Base-by-base conservation (phyloP, 2,113 vertebrate species). In the Zosterops hypoxanthus region DNA sequence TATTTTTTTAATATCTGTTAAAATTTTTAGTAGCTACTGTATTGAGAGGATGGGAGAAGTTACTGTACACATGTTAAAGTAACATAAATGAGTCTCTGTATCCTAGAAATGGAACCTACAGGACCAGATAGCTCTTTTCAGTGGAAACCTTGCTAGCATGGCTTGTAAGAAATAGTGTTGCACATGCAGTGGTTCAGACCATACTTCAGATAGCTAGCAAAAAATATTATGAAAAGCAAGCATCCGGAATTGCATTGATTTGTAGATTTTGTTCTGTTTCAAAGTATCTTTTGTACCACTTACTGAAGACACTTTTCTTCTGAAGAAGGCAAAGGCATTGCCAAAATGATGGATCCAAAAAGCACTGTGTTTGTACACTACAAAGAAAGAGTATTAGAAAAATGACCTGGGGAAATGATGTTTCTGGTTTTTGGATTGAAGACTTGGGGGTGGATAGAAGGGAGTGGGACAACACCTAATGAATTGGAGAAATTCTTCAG, bases 1-100 rank as follows among this genome's bases (percentile, higher is more conserved):
- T 88, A 71, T 90, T 93, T 97, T 97, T 97, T 95, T 61, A 93
- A 92, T 89, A 72, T 86, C 84, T 76, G 44, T 86, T 94, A 57
- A 71, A 77, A 69, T 50, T 92, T 94, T 97, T 90, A 92, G 85
- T 95, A 76, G 81, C 79, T 86, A 95, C 89, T 86, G 63, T 91
- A 70, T 53, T 66, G 65, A 93, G 55, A 90, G 53, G 57, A 21
- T 57, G 76, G 66, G 49, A 88, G 56, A 92, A 64, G 77, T 93
- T 88, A 70, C 81, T 44, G 7, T 89, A 47, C 56, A 49, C 42
- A 6, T 44, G 42, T 56, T 88, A 77, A 96, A 81, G 53, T 63
- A 72, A 93, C 46, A 34, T 11, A 87, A 22, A 29, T 34, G 42
- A 82, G 42, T 80, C 55, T 93, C 72, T 47, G 12, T 63, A 42